Evolutionary conservation across 2,888 invertebrate species (phyloP).

Genomic region (Drosophila macrospina): DNA sequence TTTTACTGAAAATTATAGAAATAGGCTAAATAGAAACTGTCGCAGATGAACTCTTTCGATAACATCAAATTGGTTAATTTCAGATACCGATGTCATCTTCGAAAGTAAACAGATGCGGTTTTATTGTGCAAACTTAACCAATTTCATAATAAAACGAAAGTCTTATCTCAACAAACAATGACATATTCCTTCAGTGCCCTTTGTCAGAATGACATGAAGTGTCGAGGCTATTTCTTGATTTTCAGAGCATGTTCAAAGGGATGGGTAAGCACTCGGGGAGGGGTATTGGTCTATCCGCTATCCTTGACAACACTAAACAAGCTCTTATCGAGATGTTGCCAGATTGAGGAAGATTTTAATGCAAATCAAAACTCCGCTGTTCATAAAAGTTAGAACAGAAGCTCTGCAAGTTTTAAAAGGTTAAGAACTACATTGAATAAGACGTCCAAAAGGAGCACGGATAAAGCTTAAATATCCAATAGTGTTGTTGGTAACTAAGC

Average conservation of each 20-base stretch:
- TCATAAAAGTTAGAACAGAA: background rate
- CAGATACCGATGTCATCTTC: background rate
- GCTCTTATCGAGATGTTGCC: slow-evolving; percentile 1
- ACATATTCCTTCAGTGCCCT: slow-evolving; percentile 25
- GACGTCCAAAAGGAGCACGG: background rate
- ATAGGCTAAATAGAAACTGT: background rate
- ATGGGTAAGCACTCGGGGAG: slow-evolving; percentile 4
- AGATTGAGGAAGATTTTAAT: background rate
- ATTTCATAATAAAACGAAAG: slow-evolving; percentile 9
- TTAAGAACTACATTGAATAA: background rate
- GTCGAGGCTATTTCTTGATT: slow-evolving; percentile 4
- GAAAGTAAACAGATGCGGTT: background rate
- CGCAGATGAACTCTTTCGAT: background rate
- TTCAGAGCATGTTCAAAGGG: slow-evolving; percentile 3
- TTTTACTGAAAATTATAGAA: background rate
- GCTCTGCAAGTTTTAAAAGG: background rate
- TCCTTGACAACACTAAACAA: slow-evolving; percentile 16
- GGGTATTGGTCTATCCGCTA: slow-evolving; percentile 6
- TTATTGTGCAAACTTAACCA: background rate
- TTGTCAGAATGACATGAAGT: slow-evolving; percentile 25
- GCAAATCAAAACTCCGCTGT: slow-evolving; percentile 3
- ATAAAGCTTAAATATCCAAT: background rate
- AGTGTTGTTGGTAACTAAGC: background rate
- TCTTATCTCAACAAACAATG: slow-evolving; percentile 20
- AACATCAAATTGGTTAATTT: background rate